Evolutionary conservation across 2,113 vertebrate genomes (phyloP).

Genomic region (Leptobrachium ailaonicum): DNA sequence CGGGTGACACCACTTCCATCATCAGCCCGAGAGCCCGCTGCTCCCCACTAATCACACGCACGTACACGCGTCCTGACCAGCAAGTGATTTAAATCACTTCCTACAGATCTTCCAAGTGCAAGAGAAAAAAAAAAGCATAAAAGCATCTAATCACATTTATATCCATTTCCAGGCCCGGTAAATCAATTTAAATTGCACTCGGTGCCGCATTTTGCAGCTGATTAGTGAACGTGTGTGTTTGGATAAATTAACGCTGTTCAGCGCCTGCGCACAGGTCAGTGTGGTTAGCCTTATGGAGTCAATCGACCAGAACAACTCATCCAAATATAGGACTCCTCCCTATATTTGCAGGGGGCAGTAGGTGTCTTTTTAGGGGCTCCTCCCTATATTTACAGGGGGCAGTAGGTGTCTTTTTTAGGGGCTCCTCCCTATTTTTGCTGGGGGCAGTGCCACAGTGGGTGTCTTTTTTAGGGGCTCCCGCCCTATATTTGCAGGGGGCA

Average conservation of each 20-base stretch:
- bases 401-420: too few species aligned
- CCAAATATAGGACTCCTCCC: too few species aligned
- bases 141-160: constrained; percentile 82
- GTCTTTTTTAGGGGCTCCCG: too few species aligned
- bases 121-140: constrained; percentile 64
- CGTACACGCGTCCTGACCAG: constrained; percentile 52
- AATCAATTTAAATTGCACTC: constrained; percentile 80
- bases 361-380: too few species aligned
- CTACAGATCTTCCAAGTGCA: constrained; percentile 65
- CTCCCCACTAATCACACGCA: constrained; percentile 37
- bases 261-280: constrained; percentile 60
- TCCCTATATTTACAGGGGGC: too few species aligned
- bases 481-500: too few species aligned
- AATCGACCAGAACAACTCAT: too few species aligned
- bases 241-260: constrained; percentile 69
- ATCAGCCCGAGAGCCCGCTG: constrained; percentile 21
- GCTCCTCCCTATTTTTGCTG: too few species aligned
- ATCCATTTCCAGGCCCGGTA: constrained; percentile 75
- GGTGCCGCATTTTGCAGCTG: constrained; percentile 72
- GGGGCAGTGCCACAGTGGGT: too few species aligned
- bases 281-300: constrained; percentile 40
- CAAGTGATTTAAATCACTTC: constrained; percentile 76
- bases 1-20: constrained; percentile 16
- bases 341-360: too few species aligned
- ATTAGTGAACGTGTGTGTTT: constrained; percentile 66